A percentile compares a stretch with the other conserved stretches of the same genome.
These are phyloP conservation scores for Aphrocallistes beatrix DNA, from an alignment of 37 sponge, comb jelly and placozoan genomes.

Conservation along the genomic window DNA sequence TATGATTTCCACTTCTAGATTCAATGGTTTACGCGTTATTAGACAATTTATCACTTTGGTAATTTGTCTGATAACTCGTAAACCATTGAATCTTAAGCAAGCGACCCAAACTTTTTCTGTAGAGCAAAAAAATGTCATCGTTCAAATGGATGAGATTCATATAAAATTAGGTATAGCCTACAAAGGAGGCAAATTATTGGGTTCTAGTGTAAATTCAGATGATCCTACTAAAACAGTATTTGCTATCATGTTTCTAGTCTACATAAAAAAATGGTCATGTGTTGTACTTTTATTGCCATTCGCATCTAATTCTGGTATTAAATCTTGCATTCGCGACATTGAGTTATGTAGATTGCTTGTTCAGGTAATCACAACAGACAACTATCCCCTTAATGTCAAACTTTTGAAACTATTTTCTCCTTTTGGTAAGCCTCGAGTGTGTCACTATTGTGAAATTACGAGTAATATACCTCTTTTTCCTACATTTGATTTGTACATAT, in stretches of 20 bases:
- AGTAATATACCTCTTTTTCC: too few relatives aligned
- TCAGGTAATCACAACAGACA: not conserved
- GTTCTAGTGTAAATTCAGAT: too few relatives aligned
- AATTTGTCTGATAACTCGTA: too few relatives aligned
- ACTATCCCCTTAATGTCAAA: not conserved
- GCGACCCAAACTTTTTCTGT: not conserved
- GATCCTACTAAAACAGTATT: not conserved
- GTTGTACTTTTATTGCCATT: not conserved
- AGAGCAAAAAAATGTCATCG: not conserved
- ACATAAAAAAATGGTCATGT: not conserved
- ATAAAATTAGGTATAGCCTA: too few relatives aligned
- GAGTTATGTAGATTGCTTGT: not conserved
- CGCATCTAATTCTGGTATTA: not conserved
- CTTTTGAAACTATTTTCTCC: not conserved
- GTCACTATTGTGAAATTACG: too few relatives aligned
- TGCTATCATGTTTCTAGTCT: not conserved
- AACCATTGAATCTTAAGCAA: too few relatives aligned
- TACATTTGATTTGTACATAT: not conserved
- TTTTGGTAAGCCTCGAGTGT: not conserved
- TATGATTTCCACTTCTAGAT: too few relatives aligned
- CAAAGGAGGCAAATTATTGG: too few relatives aligned
- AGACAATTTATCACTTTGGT: too few relatives aligned
- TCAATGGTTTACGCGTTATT: too few relatives aligned
- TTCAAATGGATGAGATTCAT: too few relatives aligned
- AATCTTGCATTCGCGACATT: not conserved